Percentiles rank a stretch among this genome's conserved stretches.
phyloP scores from a whole-genome alignment of 2,113 vertebrate species.

The Sylvilagus bachmani region DNA sequence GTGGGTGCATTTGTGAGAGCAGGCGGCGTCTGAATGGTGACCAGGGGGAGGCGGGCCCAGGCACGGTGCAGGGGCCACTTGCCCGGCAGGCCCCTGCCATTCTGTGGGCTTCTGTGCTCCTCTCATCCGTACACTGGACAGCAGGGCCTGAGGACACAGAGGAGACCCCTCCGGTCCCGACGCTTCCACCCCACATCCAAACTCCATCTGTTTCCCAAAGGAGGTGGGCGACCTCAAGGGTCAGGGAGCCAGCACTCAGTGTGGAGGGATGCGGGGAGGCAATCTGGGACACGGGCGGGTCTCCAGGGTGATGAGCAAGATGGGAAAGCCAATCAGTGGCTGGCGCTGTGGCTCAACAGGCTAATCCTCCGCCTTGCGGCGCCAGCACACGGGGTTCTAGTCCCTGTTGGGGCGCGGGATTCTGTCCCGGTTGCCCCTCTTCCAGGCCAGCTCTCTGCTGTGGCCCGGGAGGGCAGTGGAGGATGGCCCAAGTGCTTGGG shows the following conservation, averaged over 20 bases:
- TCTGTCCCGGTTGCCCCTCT: too few species aligned
- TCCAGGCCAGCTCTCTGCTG: too few species aligned
- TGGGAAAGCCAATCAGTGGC: slow-evolving; percentile 1
- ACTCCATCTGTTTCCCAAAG: not conserved
- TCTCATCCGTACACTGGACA: not conserved
- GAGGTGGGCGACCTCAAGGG: not conserved
- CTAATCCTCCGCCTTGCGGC: too few species aligned
- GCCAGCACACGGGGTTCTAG: too few species aligned
- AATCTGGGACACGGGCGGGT: not conserved
- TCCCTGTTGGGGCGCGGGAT: too few species aligned
- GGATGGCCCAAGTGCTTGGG: too few species aligned
- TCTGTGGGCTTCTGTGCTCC: not conserved
- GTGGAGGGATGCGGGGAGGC: not conserved
- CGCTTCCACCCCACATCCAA: not conserved
- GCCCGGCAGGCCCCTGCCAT: too few species aligned
- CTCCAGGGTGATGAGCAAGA: slow-evolving; percentile 12
- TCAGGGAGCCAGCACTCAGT: not conserved
- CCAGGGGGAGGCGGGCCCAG: not conserved
- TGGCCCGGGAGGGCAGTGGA: too few species aligned
- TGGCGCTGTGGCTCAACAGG: too few species aligned
- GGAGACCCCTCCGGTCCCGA: not conserved
- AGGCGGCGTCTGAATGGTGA: not conserved
- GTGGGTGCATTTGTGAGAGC: not conserved
- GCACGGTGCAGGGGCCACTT: not conserved
- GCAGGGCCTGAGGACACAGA: not conserved